Base-by-base conservation (phyloP, 2,797 vertebrate species). In the Sitta carolinensis region DNA sequence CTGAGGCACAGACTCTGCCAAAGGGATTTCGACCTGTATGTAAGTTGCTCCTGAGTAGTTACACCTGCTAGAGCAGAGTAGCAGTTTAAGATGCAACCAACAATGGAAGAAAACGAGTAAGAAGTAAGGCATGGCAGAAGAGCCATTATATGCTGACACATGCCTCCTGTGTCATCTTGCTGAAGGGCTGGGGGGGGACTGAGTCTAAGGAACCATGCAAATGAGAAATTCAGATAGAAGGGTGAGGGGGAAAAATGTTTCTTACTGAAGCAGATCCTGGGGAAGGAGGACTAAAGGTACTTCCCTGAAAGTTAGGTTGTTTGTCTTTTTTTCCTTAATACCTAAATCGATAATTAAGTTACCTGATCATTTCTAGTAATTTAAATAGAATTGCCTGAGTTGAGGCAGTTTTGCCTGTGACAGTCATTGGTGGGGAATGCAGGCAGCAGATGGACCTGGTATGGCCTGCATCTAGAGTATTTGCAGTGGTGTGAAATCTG, bases 141-240 rank as follows among this genome's bases (percentile, higher is more conserved):
- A 83, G 45, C 1, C 13, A 36, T 59, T 77, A 23, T 0, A 0
- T 16, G 6, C 20, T 90, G 69, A 87, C 16, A 50, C 14, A 59
- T 2, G 7, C 20, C 36, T 73, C 8, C 10, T 69, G 5, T 1
- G 3, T 80, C 0, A 6, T 21, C 45, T 80, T 1, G 1, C 26
- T 61, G 63, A 61, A 64, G 22, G 48, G 36, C 36, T 59, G 30
- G n/a, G 36, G 27, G 59, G 13, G 27, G 7, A 30, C 36, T 27
- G 32, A 11, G 15, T 32, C 4, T 63, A 59, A 74, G 55, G 16
- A 87, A 11, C n/a, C 21, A 13, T 63, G 58, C 10, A 68, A 51
- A 72, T 26, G 6, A 78, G 11, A 52, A 55, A 29, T 40, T 57
- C 8, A 21, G 13, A 9, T n/a, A 22, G 20, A 32, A 61, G 13